Base-by-base conservation (phyloP, 2,888 invertebrate genomes). In the Leptopterna dolabrata region DNA sequence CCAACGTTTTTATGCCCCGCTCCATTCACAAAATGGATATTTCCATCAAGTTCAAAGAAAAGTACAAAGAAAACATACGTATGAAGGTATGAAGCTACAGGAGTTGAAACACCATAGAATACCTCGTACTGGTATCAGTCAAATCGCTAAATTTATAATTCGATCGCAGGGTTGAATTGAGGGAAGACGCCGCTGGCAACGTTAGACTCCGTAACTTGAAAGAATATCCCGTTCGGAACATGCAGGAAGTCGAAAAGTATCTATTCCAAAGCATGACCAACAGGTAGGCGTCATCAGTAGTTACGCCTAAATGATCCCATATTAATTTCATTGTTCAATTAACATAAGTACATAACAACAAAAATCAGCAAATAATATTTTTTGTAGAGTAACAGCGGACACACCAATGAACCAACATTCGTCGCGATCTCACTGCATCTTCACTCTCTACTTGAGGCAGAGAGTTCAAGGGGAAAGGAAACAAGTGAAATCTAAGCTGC, bases 381-480 rank as follows among this genome's bases (percentile, higher is more conserved):
- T 36, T 81, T 51, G 9, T 24, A 93, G 93, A 88, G 92, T 92
- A 0, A 92, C 92, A 36, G 92, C 93, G 0, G 93, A 93, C 89
- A 94, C 93, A 0, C 93, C 93, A n/a, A 92, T 93, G 92, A 94
- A 93, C 90, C 92, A 92, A 71, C 92, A 91, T 87, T 93, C 93
- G 0, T 93, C 93, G 3, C 91, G 94, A 90, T 93, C 93, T 0
- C 93, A 94, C 89, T 93, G 93, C 89, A 92, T 93, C 88, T 93
- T 93, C 90, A 93, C 93, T n/a, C 92, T 93, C 73, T 92, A 93
- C 87, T 89, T 93, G 2, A 91, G 92, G 3, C 91, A 91, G 36
- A 91, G 91, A 80, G 91, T 91, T 87, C 90, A 91, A 13, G 90
- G 90, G 7, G 90, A 91, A 19, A 91, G 92, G 76, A 91, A 90